phyloP scores from a whole-genome alignment of 2,888 invertebrate genomes.

The Apotomis turbidana region DNA sequence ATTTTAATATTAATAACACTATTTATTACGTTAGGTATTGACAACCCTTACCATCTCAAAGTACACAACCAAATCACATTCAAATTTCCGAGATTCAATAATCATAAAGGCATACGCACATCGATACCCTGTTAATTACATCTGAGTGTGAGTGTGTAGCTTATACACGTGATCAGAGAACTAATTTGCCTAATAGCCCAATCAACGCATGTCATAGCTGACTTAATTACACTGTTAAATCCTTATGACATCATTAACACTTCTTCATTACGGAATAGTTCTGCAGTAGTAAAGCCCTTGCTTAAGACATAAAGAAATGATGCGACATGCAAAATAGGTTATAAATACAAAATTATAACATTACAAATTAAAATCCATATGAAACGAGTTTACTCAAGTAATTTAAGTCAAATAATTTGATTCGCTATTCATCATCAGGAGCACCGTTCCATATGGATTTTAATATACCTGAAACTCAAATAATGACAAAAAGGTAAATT shows the following conservation, averaged over 20 bases:
- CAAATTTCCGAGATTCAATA: conserved; percentile 7
- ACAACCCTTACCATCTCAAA: not conserved
- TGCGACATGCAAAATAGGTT: no score
- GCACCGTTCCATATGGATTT: no score
- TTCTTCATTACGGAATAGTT: conserved; percentile 41
- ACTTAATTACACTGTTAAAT: conserved; percentile 47
- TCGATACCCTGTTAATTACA: conserved; percentile 24
- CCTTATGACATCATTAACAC: conserved; percentile 45
- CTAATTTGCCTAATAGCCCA: conserved; percentile 38
- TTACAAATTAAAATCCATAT: no score
- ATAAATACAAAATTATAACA: no score
- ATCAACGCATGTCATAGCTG: conserved; percentile 43
- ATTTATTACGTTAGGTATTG: no score
- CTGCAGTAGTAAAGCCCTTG: conserved; percentile 3
- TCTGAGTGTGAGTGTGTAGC: conserved; percentile 21
- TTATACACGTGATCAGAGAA: conserved; percentile 12
- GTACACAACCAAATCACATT: not conserved
- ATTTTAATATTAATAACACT: no score
- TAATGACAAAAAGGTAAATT: no score
- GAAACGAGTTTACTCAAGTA: no score
- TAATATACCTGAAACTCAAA: no score
- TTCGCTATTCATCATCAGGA: no score
- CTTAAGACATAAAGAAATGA: not conserved
- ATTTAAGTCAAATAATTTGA: no score
- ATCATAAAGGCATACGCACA: conserved; percentile 3